A percentile compares a stretch with the other conserved stretches of the same genome.
Conservation (phyloP, 1,140 invertebrate genomes). For the Anoplophora glabripennis region DNA sequence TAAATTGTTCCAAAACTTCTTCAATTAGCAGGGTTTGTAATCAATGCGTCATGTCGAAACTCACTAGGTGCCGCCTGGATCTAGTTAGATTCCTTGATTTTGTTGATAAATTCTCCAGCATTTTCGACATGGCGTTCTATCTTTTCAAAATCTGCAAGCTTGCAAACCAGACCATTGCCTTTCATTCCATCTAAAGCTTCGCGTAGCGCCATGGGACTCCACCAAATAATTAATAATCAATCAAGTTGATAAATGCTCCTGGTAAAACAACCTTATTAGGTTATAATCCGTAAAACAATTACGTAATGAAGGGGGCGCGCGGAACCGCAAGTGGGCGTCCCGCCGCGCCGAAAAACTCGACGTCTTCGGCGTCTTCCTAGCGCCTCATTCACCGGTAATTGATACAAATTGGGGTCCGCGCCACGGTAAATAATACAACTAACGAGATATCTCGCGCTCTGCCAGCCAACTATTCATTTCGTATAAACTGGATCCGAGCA, state of each 20-base stretch:
- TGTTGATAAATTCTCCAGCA: too few species aligned
- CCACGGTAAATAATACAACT: conserved; percentile 18
- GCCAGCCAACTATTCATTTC: conserved; percentile 15
- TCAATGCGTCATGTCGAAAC: too few species aligned
- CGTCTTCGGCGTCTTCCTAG: conserved; percentile 13
- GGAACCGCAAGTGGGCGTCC: neutral
- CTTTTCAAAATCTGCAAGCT: too few species aligned
- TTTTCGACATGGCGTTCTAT: too few species aligned
- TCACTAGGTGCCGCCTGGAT: too few species aligned
- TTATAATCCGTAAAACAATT: conserved; percentile 13
- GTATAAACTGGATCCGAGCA: conserved; percentile 1
- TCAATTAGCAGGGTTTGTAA: too few species aligned
- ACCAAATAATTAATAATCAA: conserved; percentile 5
- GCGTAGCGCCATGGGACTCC: neutral
- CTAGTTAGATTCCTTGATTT: too few species aligned
- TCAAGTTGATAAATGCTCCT: conserved; percentile 7
- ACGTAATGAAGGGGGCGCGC: conserved; percentile 3
- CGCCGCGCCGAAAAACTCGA: neutral
- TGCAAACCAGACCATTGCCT: too few species aligned
- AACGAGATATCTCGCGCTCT: conserved; percentile 15
- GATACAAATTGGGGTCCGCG: conserved; percentile 19
- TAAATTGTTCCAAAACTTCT: too few species aligned
- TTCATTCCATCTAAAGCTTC: neutral
- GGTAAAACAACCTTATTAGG: conserved; percentile 7
- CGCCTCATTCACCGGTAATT: conserved; percentile 19